Percentiles rank a stretch among this genome's conserved stretches.
phyloP scores from a whole-genome alignment of 2,888 invertebrate species.

The Leucozona laternaria region DNA sequence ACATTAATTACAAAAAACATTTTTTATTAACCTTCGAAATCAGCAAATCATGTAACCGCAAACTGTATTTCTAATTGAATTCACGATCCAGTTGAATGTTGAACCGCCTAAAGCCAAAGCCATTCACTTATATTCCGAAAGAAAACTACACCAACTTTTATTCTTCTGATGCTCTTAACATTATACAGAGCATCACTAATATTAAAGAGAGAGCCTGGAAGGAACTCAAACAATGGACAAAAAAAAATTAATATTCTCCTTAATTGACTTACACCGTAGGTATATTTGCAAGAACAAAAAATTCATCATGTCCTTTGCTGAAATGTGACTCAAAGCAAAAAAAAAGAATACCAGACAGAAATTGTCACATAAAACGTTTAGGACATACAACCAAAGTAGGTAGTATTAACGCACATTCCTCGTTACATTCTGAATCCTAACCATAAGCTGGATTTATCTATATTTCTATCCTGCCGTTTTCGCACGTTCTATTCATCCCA shows the following conservation, averaged over 20 bases:
- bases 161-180: not conserved
- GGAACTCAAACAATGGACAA: not conserved
- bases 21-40: too few species aligned
- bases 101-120: not conserved
- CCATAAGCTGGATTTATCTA: conserved; percentile 26
- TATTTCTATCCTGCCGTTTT: not conserved
- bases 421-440: conserved; percentile 12
- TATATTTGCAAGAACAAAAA: conserved; percentile 25
- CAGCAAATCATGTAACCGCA: too few species aligned
- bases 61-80: conserved; percentile 9
- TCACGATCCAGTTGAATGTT: not conserved
- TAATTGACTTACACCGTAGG: conserved; percentile 12
- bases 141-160: not conserved
- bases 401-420: conserved; percentile 13
- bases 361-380: conserved; percentile 39
- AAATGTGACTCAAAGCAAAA: conserved; percentile 1
- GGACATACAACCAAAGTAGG: conserved; percentile 11
- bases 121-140: not conserved
- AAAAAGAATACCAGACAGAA: conserved; percentile 6
- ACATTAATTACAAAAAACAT: too few species aligned
- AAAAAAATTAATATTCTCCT: conserved; percentile 31
- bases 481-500: not conserved
- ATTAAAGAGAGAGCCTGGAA: not conserved
- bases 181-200: not conserved
- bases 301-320: conserved; percentile 15